Evolutionary conservation across 35 echinoderm and acorn worm genomes (phyloP), one percentile per base, ranked within the genome.

Genomic region (Lytechinus variegatus): DNA sequence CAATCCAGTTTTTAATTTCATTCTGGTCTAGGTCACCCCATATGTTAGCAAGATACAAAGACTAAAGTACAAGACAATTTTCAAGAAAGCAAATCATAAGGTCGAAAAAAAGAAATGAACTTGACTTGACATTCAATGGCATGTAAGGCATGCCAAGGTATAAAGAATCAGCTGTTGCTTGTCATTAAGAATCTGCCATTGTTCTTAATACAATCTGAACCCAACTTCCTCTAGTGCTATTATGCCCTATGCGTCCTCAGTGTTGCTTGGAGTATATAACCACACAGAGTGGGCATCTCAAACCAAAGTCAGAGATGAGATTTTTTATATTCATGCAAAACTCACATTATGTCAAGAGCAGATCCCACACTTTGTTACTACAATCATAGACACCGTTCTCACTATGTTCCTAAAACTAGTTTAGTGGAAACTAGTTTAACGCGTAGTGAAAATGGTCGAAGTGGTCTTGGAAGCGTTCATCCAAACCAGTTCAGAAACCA

Each of bases 101-200:
- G 66, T 24, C 5, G 3, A n/a, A 79, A 24, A 16, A 24, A 24
- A 79, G 66, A 88, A 90, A 90, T 79, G 88, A 90, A 90, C 88
- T 54, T 52, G n/a, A 90, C 29, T 33, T 90, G 88, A 90, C 88
- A 90, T 90, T 90, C 27, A 90, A 90, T 52, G 88, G 88, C 88
- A 90, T 54, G 14, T 54, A 19, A n/a, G 28, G 88, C 52, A 90
- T 90, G 88, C 6, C 3, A 52, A 90, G 28, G 88, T 44, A 90
- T 90, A 90, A 90, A 52, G 29, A 90, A 12, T 90, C 88, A 90
- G 88, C 88, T 90, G 88, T 90, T 90, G 28, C 16, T 44, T 12
- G 88, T 90, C 88, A 90, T 90, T 90, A 90, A 44, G 88, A 33
- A 54, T 8, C 52, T 90, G 29, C 88, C 88, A 90, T 54, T 90